Conservation (phyloP, 2,113 vertebrate genomes). For the Myotis yumanensis region DNA sequence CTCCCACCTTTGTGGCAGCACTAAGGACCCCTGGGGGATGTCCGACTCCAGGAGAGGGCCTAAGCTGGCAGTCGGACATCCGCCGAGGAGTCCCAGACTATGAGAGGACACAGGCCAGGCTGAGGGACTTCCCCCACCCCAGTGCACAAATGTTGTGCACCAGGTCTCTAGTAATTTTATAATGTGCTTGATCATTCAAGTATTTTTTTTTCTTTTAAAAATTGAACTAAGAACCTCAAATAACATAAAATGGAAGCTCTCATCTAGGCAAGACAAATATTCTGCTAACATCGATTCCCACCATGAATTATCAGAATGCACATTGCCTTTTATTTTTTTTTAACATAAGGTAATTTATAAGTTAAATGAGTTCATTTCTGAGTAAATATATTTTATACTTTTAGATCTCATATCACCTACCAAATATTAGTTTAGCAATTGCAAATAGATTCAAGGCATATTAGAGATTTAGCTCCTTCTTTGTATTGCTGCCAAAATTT, state of each 20-base stretch:
- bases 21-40: too few relatives aligned
- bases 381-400: conserved; percentile 58
- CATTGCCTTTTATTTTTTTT: conserved; percentile 11
- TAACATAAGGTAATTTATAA: conserved; percentile 42
- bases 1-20: too few relatives aligned
- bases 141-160: too few relatives aligned
- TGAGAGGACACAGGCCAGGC: too few relatives aligned
- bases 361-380: conserved; percentile 44
- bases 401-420: conserved; percentile 46
- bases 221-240: neutral
- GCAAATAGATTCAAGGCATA: conserved; percentile 53
- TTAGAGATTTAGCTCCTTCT: conserved; percentile 57
- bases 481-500: conserved; percentile 64
- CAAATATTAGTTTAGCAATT: conserved; percentile 61
- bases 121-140: too few relatives aligned
- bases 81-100: too few relatives aligned
- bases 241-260: neutral
- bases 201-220: conserved; percentile 18
- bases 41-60: too few relatives aligned
- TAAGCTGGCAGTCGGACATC: too few relatives aligned
- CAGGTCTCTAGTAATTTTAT: neutral
- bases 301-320: neutral
- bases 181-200: neutral
- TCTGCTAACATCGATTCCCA: neutral
- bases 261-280: neutral